These are phyloP conservation scores for Onthophagus sagittarius DNA, from an alignment of 2,888 invertebrate species.

Conservation along the genomic window DNA sequence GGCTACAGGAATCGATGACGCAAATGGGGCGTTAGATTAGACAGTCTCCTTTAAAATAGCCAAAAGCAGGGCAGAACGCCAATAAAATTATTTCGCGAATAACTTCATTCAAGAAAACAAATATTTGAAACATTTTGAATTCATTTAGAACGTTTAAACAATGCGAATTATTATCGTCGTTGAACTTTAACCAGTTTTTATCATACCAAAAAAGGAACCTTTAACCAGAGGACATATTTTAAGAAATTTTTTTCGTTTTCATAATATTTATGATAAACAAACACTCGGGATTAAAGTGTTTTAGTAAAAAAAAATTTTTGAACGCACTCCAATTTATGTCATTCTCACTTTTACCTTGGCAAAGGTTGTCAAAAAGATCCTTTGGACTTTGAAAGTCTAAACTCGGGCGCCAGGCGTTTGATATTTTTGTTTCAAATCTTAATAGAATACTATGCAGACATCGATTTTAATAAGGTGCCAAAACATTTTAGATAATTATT, in stretches of 20 bases:
- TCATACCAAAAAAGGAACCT: no score
- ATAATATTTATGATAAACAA: no score
- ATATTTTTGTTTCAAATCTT: neutral
- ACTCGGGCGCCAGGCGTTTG: neutral
- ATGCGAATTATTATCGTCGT: no score
- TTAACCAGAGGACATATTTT: no score
- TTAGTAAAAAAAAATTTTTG: neutral
- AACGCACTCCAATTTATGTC: neutral
- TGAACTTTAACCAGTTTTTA: no score
- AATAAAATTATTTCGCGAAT: neutral
- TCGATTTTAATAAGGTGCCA: neutral
- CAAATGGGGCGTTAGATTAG: neutral
- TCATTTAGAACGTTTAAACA: no score
- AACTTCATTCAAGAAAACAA: neutral
- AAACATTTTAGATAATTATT: neutral
- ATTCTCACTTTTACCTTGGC: neutral
- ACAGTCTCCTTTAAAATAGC: neutral
- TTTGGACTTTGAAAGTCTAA: neutral
- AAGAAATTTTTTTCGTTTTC: no score
- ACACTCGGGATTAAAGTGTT: no score
- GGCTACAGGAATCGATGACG: neutral
- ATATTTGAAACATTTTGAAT: no score
- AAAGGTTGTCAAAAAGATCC: neutral
- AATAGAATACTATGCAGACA: neutral
- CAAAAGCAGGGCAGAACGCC: neutral